Base-by-base conservation (phyloP, 2,113 vertebrate species). In the Lethenteron reissneri region DNA sequence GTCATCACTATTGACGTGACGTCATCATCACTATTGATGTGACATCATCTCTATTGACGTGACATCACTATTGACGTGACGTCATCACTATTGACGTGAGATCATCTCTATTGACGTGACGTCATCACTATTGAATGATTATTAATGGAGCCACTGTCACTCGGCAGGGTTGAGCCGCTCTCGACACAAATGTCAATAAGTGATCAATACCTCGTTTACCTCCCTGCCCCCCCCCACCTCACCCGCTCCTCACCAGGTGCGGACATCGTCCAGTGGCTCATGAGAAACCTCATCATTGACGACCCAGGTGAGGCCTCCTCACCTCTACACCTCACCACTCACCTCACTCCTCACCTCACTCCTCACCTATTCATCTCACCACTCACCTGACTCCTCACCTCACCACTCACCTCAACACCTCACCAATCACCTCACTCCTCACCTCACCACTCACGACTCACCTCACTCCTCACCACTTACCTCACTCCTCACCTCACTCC, bases 211-310 rank as follows among this genome's bases (percentile, higher is more conserved):
- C 41, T 41, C 41, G 41, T 41, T 7, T 41, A 41, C 41, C 41
- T 7, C 41, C 25, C 25, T 25, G 25, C 25, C 41, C 41, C 6
- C 59, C 13, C 41, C 6, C 41, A 41, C n/a, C 71, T 25, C 14
- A 8, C 25, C 59, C 58, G 13, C n/a, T 14, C 73, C 13, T 74
- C 79, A 25, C 76, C 77, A 96, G 91, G 91, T 76, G 79, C 85
- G 6, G 91, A 96, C 75, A 85, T 96, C 78, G 87, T 94, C 21
- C 90, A 95, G 79, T 96, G 91, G 91, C 81, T 96, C 75, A 86
- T 92, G 83, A 96, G 87, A 82, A 92, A 90, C 74, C 87, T 96
- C 74, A 85, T 56, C 75, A 83, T 87, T 71, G 91, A 96, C 71
- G 89, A 96, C 77, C 84, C 85, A 87, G 91, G 91, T 96, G 87